These are phyloP conservation scores for Colostygia pectinataria DNA, from an alignment of 2,888 invertebrate species.

Conservation along the genomic window DNA sequence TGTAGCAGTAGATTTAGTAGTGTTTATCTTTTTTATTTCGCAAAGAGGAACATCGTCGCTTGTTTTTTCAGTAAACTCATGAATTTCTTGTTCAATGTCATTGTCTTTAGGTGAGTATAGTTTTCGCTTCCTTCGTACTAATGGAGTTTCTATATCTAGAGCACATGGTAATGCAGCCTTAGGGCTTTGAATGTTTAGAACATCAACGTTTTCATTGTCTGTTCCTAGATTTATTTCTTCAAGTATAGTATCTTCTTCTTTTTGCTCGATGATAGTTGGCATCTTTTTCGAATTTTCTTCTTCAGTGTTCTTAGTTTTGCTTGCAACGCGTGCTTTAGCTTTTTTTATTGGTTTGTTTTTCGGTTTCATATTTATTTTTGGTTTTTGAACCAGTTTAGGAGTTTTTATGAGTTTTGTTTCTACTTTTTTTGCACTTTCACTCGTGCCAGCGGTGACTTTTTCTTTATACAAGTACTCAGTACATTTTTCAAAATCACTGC, in stretches of 20 bases:
- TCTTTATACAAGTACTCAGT: conserved; percentile 43
- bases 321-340: conserved; percentile 23
- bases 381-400: conserved; percentile 18
- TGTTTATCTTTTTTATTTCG: conserved; percentile 35
- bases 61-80: conserved; percentile 17
- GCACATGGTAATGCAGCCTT: conserved; percentile 9
- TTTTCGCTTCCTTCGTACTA: conserved; percentile 57
- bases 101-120: conserved; percentile 67
- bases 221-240: conserved; percentile 12
- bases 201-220: conserved; percentile 15
- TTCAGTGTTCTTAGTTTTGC: conserved; percentile 35
- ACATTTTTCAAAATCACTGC: conserved; percentile 54
- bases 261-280: conserved; percentile 51
- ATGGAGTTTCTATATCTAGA: conserved; percentile 6
- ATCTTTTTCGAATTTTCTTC: conserved; percentile 38
- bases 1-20: conserved; percentile 43
- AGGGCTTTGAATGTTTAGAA: conserved; percentile 4
- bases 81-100: conserved; percentile 31
- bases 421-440: not conserved
- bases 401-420: conserved; percentile 7
- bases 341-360: conserved; percentile 39
- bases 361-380: conserved; percentile 40
- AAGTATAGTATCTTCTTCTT: conserved; percentile 29
- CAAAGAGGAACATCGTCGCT: conserved; percentile 35
- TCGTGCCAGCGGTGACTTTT: conserved; percentile 16